phyloP scores from a whole-genome alignment of 1,140 invertebrate species.

The Apolygus lucorum region DNA sequence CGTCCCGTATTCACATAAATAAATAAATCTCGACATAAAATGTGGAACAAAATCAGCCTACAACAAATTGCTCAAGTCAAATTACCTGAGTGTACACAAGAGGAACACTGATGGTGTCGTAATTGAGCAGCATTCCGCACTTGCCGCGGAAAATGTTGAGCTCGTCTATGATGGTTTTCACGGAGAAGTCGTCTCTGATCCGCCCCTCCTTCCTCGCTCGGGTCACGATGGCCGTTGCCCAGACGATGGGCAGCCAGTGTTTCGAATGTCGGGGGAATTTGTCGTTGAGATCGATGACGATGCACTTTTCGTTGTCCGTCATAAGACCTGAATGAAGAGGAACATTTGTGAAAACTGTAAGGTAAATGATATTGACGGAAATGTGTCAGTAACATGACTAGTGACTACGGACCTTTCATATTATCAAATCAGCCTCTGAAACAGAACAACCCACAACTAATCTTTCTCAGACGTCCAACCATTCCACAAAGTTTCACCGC shows the following conservation, averaged over 20 bases:
- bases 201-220: constrained; percentile 78
- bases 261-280: constrained; percentile 83
- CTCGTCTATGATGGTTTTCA: constrained; percentile 84
- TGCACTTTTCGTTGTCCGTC: constrained; percentile 72
- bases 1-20: no score
- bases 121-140: constrained; percentile 70
- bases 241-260: constrained; percentile 90
- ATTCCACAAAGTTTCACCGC: no score
- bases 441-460: no score
- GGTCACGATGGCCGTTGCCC: constrained; percentile 83
- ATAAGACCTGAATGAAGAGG: constrained; percentile 53
- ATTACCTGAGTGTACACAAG: constrained; percentile 86
- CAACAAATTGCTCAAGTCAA: no score
- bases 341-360: no score
- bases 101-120: constrained; percentile 86
- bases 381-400: no score
- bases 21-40: no score
- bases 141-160: constrained; percentile 78
- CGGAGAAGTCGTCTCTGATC: constrained; percentile 85
- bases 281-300: constrained; percentile 65
- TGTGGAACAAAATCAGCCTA: no score
- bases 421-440: no score
- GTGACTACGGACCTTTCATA: no score
- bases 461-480: no score
- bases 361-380: no score